Conservation (phyloP, 2,888 invertebrate genomes). For the Pseudoips prasinana region DNA sequence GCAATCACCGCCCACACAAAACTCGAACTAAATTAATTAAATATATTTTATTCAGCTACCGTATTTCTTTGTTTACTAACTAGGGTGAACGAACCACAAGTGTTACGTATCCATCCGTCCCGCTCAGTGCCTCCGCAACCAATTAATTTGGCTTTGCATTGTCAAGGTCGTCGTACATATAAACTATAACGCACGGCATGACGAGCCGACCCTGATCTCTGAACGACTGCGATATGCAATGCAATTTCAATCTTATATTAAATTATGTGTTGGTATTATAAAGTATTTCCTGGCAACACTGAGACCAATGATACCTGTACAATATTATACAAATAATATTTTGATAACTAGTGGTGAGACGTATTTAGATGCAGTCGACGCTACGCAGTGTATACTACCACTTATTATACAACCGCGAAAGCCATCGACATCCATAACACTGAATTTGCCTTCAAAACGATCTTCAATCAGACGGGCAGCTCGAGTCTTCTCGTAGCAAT, state of each 20-base stretch:
- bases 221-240: constrained; percentile 29
- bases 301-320: constrained; percentile 47
- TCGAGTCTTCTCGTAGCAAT: no score
- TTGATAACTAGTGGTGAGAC: constrained; percentile 33
- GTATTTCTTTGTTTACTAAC: no score
- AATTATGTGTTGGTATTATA: constrained; percentile 17
- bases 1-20: no score
- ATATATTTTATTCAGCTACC: no score
- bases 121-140: constrained; percentile 29
- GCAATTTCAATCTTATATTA: constrained; percentile 6
- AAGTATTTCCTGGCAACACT: constrained; percentile 22
- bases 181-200: constrained; percentile 22
- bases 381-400: no score
- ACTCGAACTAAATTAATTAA: no score
- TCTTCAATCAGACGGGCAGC: no score
- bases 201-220: constrained; percentile 30
- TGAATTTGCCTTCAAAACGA: no score
- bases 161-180: constrained; percentile 33
- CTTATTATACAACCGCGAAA: no score
- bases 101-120: constrained; percentile 13
- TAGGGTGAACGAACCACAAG: no score
- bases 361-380: no score
- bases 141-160: constrained; percentile 5
- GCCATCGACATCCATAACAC: no score
- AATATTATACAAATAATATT: constrained; percentile 36